Percentiles rank a stretch among this genome's conserved stretches.
These are phyloP conservation scores for Caenorhabditis elegans DNA, from an alignment of 1,140 invertebrate species.

Conservation along the genomic window DNA sequence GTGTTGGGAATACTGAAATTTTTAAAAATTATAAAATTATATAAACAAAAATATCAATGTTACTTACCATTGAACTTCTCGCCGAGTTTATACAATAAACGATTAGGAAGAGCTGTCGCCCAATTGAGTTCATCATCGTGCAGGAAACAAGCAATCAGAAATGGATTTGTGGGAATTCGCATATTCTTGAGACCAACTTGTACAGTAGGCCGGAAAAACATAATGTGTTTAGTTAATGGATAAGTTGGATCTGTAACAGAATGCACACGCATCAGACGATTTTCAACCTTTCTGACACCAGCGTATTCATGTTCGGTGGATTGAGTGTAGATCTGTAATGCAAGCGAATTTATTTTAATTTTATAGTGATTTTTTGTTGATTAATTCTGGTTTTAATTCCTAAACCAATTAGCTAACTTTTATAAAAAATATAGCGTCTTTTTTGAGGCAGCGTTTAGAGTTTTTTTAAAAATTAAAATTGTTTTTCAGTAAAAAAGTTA, in stretches of 20 bases:
- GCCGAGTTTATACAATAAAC: conserved; percentile 29
- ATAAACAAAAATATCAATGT: too few species aligned
- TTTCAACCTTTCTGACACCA: background rate
- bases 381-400: too few species aligned
- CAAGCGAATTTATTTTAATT: background rate
- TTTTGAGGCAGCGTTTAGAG: too few species aligned
- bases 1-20: conserved; percentile 25
- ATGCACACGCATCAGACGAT: background rate
- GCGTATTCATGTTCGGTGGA: background rate
- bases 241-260: background rate
- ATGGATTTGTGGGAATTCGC: background rate
- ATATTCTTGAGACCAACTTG: background rate
- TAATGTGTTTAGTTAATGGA: conserved; percentile 27
- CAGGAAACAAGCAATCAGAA: conserved; percentile 35
- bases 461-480: too few species aligned
- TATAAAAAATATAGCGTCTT: too few species aligned
- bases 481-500: too few species aligned
- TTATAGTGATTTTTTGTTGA: background rate
- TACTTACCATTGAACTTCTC: conserved; percentile 21
- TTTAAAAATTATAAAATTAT: background rate
- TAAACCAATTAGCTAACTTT: too few species aligned
- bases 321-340: conserved; percentile 7
- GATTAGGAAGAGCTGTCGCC: conserved; percentile 34
- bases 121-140: conserved; percentile 24
- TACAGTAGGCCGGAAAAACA: conserved; percentile 25